Conservation (phyloP, 2,113 vertebrate species). For the Ceratotherium simum region DNA sequence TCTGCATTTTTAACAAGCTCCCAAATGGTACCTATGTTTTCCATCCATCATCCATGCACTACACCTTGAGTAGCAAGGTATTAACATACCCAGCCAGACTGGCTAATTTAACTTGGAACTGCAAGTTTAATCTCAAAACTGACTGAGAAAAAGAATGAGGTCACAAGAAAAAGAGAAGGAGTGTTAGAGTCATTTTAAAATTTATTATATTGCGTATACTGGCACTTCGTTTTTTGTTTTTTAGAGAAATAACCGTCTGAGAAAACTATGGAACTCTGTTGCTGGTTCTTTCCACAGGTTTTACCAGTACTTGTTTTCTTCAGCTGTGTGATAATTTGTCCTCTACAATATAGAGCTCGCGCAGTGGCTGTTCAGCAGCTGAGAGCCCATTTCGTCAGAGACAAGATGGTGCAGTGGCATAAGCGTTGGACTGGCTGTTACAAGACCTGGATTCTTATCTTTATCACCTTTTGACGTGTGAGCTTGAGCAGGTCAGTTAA, state of each 20-base stretch:
- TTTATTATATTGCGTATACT: neutral
- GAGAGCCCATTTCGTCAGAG: neutral
- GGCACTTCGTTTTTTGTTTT: neutral
- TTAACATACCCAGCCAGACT: neutral
- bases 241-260: neutral
- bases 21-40: neutral
- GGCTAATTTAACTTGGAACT: neutral
- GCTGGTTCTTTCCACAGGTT: conserved; percentile 79
- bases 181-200: neutral
- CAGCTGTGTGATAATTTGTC: conserved; percentile 89
- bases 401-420: neutral
- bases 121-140: neutral
- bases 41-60: neutral
- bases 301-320: conserved; percentile 91
- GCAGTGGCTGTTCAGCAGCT: conserved; percentile 83
- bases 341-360: conserved; percentile 89
- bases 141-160: neutral
- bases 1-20: neutral
- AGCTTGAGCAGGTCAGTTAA: neutral
- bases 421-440: neutral
- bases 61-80: neutral
- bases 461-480: neutral
- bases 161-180: neutral
- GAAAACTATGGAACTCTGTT: neutral
- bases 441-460: neutral